Evolutionary conservation across 2,888 invertebrate genomes (phyloP), one percentile per base, ranked within the genome.

Genomic region (Ochropleura plecta): DNA sequence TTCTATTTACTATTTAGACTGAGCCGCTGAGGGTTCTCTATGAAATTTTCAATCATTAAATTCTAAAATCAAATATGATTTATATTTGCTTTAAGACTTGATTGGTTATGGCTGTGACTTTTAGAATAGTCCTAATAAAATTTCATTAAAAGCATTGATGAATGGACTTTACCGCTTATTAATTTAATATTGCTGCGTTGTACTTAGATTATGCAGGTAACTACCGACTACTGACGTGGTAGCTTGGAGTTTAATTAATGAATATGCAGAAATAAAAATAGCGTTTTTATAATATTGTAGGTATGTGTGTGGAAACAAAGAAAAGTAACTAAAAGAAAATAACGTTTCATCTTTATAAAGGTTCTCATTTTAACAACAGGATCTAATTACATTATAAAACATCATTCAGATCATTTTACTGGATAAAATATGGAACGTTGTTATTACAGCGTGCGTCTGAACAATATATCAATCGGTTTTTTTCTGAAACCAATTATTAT

Each of bases 401-500:
- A 72, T 79, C 66, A 72, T 72, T 57, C 40, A 40, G 66, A 73
- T 83, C 53, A 76, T 60, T 68, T 76, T 73, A 49, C 51, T 57
- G 30, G 42, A 55, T 63, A 71, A 75, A 70, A 65, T 48, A 63
- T 63, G 46, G 42, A 55, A 74, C 60, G 40, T 72, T 62, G 64
- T 84, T 73, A 85, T 83, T 83, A 83, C 30, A 70, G 59, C 66
- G 40, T 60, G 63, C 74, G 74, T 63, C 42, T 67, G 66, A 68
- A 64, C 73, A 73, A 85, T 86, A 85, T 76, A 86, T 86, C 79
- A 84, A 79, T 66, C 65, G 66, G 9, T 76, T 85, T 86, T 83
- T 84, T 86, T 70, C 69, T 74, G 83, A 64, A 81, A 67, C 74
- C 85, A 75, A 75, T 86, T 63, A 86, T 86, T 86, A 83, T 70